These are phyloP conservation scores for Stigmatopora argus DNA, from an alignment of 2,113 vertebrate species.

Conservation along the genomic window DNA sequence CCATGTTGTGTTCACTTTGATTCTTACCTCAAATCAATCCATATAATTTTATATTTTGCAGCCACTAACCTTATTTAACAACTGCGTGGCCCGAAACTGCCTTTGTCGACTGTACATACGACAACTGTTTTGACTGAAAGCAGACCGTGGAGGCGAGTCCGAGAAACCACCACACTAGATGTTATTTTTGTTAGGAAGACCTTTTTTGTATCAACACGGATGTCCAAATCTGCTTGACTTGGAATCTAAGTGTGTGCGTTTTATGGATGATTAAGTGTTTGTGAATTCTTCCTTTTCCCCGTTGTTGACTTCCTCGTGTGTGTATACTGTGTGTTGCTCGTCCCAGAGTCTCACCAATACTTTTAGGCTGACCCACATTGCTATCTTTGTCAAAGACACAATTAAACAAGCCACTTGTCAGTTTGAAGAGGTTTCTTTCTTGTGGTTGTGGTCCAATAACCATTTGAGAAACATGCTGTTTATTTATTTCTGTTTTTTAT, in stretches of 20 bases:
- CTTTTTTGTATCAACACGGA: conserved; percentile 62
- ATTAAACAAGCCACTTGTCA: conserved; percentile 65
- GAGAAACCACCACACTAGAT: conserved; percentile 25
- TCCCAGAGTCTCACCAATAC: conserved; percentile 61
- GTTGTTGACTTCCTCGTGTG: conserved; percentile 54
- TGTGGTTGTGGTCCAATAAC: not conserved
- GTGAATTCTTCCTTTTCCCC: conserved; percentile 39
- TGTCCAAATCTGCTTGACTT: conserved; percentile 44
- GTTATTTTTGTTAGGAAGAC: conserved; percentile 48
- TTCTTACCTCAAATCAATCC: conserved; percentile 59
- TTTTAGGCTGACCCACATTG: conserved; percentile 61
- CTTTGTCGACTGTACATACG: conserved; percentile 61
- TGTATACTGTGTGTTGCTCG: conserved; percentile 54
- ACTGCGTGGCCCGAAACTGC: conserved; percentile 56
- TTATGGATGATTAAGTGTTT: conserved; percentile 38
- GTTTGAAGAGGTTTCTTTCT: conserved; percentile 43
- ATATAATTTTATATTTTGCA: conserved; percentile 60
- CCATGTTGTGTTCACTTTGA: conserved; percentile 46
- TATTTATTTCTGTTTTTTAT: too few species aligned
- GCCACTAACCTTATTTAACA: conserved; percentile 52
- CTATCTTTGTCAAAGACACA: conserved; percentile 58
- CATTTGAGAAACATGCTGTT: not conserved
- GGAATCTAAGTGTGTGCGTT: conserved; percentile 18
- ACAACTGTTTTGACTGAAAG: conserved; percentile 25
- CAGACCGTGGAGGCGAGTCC: conserved; percentile 13